Conservation (phyloP, 2,113 vertebrate species). For the Cinclus cinclus region DNA sequence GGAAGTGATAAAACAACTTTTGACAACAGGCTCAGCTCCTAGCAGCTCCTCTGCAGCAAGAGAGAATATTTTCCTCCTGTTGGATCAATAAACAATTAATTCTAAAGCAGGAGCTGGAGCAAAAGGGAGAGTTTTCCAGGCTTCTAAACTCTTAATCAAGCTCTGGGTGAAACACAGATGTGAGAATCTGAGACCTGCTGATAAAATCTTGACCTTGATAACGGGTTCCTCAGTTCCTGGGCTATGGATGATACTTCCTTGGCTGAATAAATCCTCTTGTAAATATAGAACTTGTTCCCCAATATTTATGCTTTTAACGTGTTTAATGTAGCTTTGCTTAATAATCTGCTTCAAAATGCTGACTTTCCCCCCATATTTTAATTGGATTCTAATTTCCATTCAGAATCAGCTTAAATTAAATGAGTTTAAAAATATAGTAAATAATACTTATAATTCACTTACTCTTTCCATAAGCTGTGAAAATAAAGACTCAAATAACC, state of each 20-base stretch:
- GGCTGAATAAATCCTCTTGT: not conserved
- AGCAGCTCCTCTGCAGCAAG: not conserved
- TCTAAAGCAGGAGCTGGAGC: conserved; percentile 10
- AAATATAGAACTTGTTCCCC: conserved; percentile 1
- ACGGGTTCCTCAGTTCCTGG: not conserved
- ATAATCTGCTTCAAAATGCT: conserved; percentile 29
- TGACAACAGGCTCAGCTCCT: conserved; percentile 20
- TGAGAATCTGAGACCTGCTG: not conserved
- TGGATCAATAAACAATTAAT: conserved; percentile 66
- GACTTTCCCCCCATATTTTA: not conserved
- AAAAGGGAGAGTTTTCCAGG: conserved; percentile 42
- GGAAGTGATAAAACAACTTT: conserved; percentile 49
- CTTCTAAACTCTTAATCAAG: conserved; percentile 51
- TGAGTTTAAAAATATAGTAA: conserved; percentile 24
- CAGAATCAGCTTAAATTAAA: conserved; percentile 17
- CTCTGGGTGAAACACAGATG: conserved; percentile 2
- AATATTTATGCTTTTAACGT: not conserved
- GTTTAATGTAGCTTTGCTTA: conserved; percentile 17
- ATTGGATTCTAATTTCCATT: conserved; percentile 45
- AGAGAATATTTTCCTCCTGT: conserved; percentile 35
- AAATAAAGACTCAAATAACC: not conserved
- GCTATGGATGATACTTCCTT: not conserved
- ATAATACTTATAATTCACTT: conserved; percentile 14
- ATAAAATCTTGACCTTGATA: conserved; percentile 54
- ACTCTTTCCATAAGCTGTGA: not conserved